Base-by-base conservation (phyloP, 2,888 invertebrate genomes). In the Drosophila formosana region DNA sequence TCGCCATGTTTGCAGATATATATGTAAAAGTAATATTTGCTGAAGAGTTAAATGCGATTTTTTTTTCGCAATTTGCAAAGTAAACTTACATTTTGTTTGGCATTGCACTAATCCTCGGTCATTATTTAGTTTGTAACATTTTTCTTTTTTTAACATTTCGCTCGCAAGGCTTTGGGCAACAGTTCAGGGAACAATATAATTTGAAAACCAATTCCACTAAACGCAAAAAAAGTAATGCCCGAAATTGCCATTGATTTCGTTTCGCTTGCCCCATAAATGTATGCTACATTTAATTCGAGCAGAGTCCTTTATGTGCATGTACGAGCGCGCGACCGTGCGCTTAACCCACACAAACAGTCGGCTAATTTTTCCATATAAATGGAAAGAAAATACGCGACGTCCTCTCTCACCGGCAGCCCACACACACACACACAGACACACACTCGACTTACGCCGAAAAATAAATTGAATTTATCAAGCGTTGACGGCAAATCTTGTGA, bases 391-490 rank as follows among this genome's bases (percentile, higher is more conserved):
- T 81, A 82, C 55, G 66, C 62, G 60, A 62, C 47, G 57, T 28
- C 56, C 53, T 37, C 53, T 37, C 57, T 37, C 57, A 23, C 61
- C 26, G 18, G 6, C 52, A 47, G 4, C 34, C 46, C 37, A 26
- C 34, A 43, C 49, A 34, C 45, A 26, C 30, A 50, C 62, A 37
- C 13, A 39, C 46, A 23, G 32, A 37, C 39, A 60, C 45, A 34
- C 46, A 34, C 6, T 64, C 60, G 50, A 39, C 3, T 56, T 53
- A 41, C 30, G 43, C 66, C 45, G 52, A 78, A 74, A 82, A 80
- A 80, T 82, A 87, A 83, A 83, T 83, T 87, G 88, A 83, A 87
- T 82, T 87, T 87, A 84, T 81, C 85, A 83, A 72, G 32, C 58
- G 79, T 70, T 80, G 78, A 75, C 71, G 51, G 43, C 23, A 47